A percentile compares a stretch with the other conserved stretches of the same genome.
Conservation (phyloP, 2,797 vertebrate species). For the Gobio occitaniae region DNA sequence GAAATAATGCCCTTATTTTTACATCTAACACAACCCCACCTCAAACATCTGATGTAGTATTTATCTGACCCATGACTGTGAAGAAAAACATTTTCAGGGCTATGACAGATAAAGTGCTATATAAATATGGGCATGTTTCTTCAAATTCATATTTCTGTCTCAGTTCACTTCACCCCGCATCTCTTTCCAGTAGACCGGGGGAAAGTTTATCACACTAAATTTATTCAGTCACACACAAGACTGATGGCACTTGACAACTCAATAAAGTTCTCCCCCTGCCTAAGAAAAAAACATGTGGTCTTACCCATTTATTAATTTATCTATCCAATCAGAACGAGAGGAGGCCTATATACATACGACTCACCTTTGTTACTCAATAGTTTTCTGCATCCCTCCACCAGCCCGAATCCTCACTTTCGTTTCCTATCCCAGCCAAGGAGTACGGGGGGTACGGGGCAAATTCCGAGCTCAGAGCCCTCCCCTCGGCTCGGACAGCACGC, state of each 20-base stretch:
- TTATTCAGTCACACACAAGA: background rate
- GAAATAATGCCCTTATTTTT: background rate
- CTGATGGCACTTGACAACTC: background rate
- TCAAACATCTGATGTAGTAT: conserved; percentile 5
- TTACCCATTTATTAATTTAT: background rate
- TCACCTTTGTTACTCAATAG: too few relatives aligned
- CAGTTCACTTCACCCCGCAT: background rate
- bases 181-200: background rate
- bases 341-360: too few relatives aligned
- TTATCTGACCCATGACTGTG: background rate
- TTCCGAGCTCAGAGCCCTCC: too few relatives aligned
- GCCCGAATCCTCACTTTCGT: too few relatives aligned
- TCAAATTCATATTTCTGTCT: conserved; percentile 29
- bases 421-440: too few relatives aligned
- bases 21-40: conserved; percentile 17
- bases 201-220: background rate
- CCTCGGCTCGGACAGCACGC: too few relatives aligned
- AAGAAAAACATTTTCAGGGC: conserved; percentile 7
- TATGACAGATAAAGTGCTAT: conserved; percentile 31
- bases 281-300: background rate
- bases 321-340: too few relatives aligned
- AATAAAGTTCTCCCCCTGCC: background rate
- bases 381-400: too few relatives aligned
- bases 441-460: too few relatives aligned
- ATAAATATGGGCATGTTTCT: conserved; percentile 16